phyloP scores from a whole-genome alignment of 2,113 vertebrate genomes.

The Cariama cristata region DNA sequence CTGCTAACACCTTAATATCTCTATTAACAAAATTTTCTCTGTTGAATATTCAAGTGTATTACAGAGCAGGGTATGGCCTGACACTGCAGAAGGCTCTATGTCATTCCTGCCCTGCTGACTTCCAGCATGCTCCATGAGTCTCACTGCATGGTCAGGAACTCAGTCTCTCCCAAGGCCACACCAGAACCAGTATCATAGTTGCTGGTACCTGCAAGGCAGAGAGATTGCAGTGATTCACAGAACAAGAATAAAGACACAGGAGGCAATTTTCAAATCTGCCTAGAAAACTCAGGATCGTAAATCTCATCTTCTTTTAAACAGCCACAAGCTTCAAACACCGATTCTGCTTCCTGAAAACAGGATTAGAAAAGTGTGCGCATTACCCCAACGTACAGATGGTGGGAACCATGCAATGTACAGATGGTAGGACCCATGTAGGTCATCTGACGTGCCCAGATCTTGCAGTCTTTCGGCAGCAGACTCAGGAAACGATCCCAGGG shows the following conservation, averaged over 20 bases:
- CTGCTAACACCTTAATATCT: background rate
- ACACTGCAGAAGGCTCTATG: background rate
- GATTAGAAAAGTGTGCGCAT: background rate
- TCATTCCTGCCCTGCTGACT: background rate
- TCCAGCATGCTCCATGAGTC: background rate
- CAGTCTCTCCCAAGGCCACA: background rate
- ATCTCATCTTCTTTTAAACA: background rate
- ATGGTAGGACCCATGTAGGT: slow-evolving; percentile 36
- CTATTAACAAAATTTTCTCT: background rate
- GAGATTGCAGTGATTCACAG: background rate
- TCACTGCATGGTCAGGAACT: background rate
- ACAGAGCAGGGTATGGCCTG: background rate
- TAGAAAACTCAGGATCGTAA: background rate
- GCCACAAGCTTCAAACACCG: background rate
- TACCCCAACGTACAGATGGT: slow-evolving; percentile 21
- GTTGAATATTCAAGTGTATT: background rate
- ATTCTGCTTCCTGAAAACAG: background rate
- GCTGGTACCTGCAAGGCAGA: background rate
- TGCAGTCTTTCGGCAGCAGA: background rate
- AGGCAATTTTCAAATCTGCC: background rate
- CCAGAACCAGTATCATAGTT: background rate
- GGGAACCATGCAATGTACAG: background rate
- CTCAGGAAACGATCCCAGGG: background rate
- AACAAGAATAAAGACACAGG: background rate
- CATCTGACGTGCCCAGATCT: slow-evolving; percentile 14